phyloP scores from a whole-genome alignment of 2,888 invertebrate genomes.

The Drosophila cracens region DNA sequence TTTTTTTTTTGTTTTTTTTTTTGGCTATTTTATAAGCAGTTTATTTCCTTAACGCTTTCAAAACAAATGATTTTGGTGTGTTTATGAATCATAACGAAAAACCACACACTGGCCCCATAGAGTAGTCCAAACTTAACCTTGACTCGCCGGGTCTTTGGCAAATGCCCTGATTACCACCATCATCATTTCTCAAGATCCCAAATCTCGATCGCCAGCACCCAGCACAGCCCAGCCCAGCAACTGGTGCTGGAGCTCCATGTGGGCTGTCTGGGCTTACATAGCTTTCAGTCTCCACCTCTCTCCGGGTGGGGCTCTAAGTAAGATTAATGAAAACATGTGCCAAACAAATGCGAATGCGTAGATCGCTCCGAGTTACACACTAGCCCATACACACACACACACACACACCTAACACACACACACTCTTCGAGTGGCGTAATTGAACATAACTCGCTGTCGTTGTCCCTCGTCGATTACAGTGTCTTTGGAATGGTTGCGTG shows the following conservation, averaged over 20 bases:
- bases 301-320: slow-evolving; percentile 50
- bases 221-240: slow-evolving; percentile 30
- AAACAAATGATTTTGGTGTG: slow-evolving; percentile 29
- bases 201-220: slow-evolving; percentile 38
- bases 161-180: slow-evolving; percentile 54
- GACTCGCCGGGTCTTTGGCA: slow-evolving; percentile 44
- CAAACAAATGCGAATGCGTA: slow-evolving; percentile 76
- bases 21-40: slow-evolving; percentile 18
- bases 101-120: slow-evolving; percentile 7
- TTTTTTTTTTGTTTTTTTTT: slow-evolving; percentile 20
- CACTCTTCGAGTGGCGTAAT: slow-evolving; percentile 64
- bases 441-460: slow-evolving; percentile 75
- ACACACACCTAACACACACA: neutral
- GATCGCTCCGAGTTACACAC: slow-evolving; percentile 56
- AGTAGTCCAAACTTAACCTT: slow-evolving; percentile 45
- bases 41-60: slow-evolving; percentile 42
- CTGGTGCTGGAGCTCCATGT: slow-evolving; percentile 24
- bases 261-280: slow-evolving; percentile 39
- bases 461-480: slow-evolving; percentile 71
- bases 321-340: slow-evolving; percentile 78
- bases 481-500: slow-evolving; percentile 42
- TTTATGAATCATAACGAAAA: slow-evolving; percentile 36
- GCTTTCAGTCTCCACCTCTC: slow-evolving; percentile 16
- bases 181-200: slow-evolving; percentile 47
- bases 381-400: neutral